These are phyloP conservation scores for Bombus pyrosoma DNA, from an alignment of 1,140 invertebrate genomes.

Conservation along the genomic window DNA sequence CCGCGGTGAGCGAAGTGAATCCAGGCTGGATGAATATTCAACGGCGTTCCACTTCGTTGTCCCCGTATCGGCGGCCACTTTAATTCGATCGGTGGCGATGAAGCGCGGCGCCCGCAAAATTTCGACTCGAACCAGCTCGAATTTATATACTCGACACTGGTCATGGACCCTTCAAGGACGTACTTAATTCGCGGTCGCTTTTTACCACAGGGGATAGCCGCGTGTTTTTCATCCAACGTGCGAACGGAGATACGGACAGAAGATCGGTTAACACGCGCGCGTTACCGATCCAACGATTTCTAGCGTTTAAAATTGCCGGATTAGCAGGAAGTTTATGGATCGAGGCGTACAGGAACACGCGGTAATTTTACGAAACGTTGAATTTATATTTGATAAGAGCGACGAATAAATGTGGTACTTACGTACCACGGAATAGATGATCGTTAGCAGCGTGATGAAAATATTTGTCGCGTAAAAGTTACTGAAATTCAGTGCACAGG, in stretches of 20 bases:
- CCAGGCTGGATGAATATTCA: constrained; percentile 25
- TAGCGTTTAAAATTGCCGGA: neutral
- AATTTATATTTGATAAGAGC: neutral
- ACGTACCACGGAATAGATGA: too few relatives aligned
- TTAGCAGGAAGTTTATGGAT: neutral
- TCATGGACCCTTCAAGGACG: constrained; percentile 10
- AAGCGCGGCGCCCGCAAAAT: constrained; percentile 1
- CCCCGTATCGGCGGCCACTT: neutral
- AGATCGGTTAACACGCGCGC: too few relatives aligned
- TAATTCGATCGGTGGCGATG: constrained; percentile 1
- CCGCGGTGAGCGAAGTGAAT: neutral
- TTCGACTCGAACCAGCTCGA: neutral
- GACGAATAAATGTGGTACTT: too few relatives aligned
- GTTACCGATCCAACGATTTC: neutral
- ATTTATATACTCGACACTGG: neutral
- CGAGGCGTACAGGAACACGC: too few relatives aligned
- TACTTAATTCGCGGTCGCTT: neutral
- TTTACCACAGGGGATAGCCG: neutral
- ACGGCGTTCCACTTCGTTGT: constrained; percentile 17
- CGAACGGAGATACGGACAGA: too few relatives aligned
- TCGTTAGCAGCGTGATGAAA: too few relatives aligned
- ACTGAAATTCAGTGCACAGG: too few relatives aligned
- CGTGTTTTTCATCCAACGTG: neutral
- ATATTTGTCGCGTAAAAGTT: too few relatives aligned
- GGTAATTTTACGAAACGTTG: too few relatives aligned